Evolutionary conservation across 2,888 invertebrate species (phyloP).

Genomic region (Habroteleia sp.): DNA sequence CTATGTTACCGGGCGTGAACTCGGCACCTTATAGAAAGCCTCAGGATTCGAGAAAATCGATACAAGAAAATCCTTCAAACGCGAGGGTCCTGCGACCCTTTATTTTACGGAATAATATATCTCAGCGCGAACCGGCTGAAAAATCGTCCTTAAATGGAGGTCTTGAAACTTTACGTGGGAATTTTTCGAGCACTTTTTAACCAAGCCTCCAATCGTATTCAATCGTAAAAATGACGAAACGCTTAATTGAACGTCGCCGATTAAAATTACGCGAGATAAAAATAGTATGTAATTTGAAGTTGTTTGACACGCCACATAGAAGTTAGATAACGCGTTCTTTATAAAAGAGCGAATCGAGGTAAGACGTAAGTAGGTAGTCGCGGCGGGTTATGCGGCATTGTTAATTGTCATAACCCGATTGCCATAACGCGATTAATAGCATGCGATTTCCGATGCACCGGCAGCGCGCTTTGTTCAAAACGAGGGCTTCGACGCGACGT

Average conservation of each 20-base stretch:
- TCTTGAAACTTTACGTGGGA: constrained; percentile 24
- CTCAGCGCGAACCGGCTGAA: constrained; percentile 21
- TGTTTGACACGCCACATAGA: constrained; percentile 5
- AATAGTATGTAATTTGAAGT: too few species aligned
- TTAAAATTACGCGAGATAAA: too few species aligned
- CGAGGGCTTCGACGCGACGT: constrained; percentile 61
- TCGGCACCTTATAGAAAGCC: too few species aligned
- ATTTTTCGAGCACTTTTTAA: constrained; percentile 7
- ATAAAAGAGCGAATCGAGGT: constrained; percentile 1
- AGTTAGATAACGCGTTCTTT: constrained; percentile 18
- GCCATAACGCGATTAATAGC: constrained; percentile 64
- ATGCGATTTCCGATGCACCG: constrained; percentile 61
- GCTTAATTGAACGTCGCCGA: too few species aligned
- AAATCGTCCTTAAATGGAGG: constrained; percentile 42
- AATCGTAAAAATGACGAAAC: neutral
- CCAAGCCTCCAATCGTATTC: too few species aligned
- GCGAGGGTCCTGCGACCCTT: constrained; percentile 46
- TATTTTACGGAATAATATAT: constrained; percentile 44
- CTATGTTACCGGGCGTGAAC: too few species aligned
- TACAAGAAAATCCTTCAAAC: constrained; percentile 50
- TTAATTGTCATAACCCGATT: constrained; percentile 71
- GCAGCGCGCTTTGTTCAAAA: constrained; percentile 63
- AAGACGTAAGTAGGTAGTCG: constrained; percentile 7
- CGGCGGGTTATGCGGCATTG: constrained; percentile 22
- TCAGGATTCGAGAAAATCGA: constrained; percentile 49